A percentile compares a stretch with the other conserved stretches of the same genome.
phyloP scores from a whole-genome alignment of 2,888 invertebrate genomes.

The Auanema sp. region DNA sequence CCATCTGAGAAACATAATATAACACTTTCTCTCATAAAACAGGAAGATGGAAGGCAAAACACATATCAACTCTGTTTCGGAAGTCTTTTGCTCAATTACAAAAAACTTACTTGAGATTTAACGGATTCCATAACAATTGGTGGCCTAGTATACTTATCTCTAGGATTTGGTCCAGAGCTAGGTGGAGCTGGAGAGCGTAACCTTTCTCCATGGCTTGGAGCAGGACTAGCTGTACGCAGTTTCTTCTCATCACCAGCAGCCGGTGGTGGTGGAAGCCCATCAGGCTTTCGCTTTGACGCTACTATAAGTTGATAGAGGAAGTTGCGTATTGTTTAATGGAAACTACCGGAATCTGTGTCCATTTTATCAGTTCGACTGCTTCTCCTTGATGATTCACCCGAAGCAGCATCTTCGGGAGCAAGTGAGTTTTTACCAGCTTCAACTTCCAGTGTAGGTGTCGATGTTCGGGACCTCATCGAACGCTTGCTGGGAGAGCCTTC shows the following conservation, averaged over 20 bases:
- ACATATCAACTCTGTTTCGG: slow-evolving; percentile 10
- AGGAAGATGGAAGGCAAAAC: slow-evolving; percentile 18
- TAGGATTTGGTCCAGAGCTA: slow-evolving; percentile 5
- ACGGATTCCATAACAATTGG: slow-evolving; percentile 60
- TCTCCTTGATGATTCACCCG: slow-evolving; percentile 13
- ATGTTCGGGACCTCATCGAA: slow-evolving; percentile 51
- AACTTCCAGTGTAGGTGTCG: slow-evolving; percentile 56
- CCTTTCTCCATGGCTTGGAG: slow-evolving; percentile 16
- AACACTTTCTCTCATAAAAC: slow-evolving; percentile 16
- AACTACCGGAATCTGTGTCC: slow-evolving; percentile 35
- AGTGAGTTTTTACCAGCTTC: slow-evolving; percentile 32
- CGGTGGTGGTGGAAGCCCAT: slow-evolving; percentile 34
- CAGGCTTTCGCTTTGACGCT: slow-evolving; percentile 34
- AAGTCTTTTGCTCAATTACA: background rate
- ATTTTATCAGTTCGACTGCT: slow-evolving; percentile 40
- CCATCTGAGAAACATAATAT: background rate
- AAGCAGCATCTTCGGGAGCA: slow-evolving; percentile 12
- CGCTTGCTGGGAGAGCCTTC: slow-evolving; percentile 62
- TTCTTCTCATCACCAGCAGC: slow-evolving; percentile 43
- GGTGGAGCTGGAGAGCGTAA: slow-evolving; percentile 18
- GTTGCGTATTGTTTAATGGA: background rate
- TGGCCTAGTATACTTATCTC: slow-evolving; percentile 46
- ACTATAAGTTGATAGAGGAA: slow-evolving; percentile 9
- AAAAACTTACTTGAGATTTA: slow-evolving; percentile 49
- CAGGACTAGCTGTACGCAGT: slow-evolving; percentile 35